Conservation (phyloP, 1,140 invertebrate genomes). For the Bombyx mandarina region DNA sequence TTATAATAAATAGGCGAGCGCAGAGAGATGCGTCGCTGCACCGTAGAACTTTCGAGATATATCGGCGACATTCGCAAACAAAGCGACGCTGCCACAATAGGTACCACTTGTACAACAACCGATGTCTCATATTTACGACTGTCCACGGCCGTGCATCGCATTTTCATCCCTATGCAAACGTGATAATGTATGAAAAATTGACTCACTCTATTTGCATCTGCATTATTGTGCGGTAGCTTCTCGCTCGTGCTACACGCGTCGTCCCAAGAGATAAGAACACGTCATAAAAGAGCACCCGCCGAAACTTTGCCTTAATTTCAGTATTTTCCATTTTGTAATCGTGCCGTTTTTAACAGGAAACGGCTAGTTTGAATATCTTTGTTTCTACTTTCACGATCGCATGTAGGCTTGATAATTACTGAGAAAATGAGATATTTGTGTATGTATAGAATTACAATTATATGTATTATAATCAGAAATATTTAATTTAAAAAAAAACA, state of each 20-base stretch:
- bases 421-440: too few relatives aligned
- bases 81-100: slow-evolving; percentile 45
- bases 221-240: not conserved
- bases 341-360: slow-evolving; percentile 24
- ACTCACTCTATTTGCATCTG: not conserved
- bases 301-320: slow-evolving; percentile 51
- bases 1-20: slow-evolving; percentile 2
- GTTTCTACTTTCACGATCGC: not conserved
- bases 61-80: slow-evolving; percentile 53
- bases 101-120: slow-evolving; percentile 31
- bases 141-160: slow-evolving; percentile 1
- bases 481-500: too few relatives aligned
- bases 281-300: slow-evolving; percentile 50
- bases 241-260: slow-evolving; percentile 29
- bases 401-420: too few relatives aligned
- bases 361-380: slow-evolving; percentile 9
- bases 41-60: slow-evolving; percentile 55
- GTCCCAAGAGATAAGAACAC: slow-evolving; percentile 50
- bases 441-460: too few relatives aligned
- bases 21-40: slow-evolving; percentile 31
- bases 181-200: slow-evolving; percentile 17
- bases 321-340: slow-evolving; percentile 37
- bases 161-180: slow-evolving; percentile 21
- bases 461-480: too few relatives aligned
- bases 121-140: slow-evolving; percentile 22